These are phyloP conservation scores for Drosophila kokeensis DNA, from an alignment of 2,888 invertebrate species.

Conservation along the genomic window DNA sequence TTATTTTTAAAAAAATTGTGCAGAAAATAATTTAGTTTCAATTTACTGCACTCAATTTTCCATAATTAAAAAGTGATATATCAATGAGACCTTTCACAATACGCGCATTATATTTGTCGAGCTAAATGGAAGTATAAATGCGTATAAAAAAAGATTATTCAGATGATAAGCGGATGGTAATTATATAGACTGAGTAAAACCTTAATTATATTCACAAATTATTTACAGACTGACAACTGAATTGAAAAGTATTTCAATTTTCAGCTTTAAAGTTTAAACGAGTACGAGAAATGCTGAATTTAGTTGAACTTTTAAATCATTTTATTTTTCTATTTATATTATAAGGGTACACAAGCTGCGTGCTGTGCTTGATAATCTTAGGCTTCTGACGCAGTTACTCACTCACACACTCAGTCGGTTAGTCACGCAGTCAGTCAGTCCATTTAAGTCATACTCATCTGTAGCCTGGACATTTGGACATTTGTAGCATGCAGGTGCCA, in stretches of 20 bases:
- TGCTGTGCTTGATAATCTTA: background rate
- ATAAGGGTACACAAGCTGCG: constrained; percentile 9
- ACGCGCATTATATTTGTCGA: background rate
- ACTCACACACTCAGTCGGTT: background rate
- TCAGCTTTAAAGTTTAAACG: background rate
- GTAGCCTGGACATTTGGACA: constrained; percentile 10
- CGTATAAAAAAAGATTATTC: background rate
- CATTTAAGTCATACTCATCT: constrained; percentile 33
- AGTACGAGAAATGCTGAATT: background rate
- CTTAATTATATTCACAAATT: background rate
- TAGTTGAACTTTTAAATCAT: background rate
- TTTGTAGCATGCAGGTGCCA: constrained; percentile 34
- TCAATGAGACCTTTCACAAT: background rate
- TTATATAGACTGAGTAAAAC: background rate
- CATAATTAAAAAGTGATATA: background rate
- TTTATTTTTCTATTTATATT: background rate
- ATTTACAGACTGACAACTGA: background rate
- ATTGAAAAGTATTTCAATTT: background rate
- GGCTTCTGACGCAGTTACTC: background rate
- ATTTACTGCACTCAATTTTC: background rate
- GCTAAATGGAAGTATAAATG: background rate
- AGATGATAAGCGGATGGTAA: background rate
- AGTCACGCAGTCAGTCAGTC: constrained; percentile 16
- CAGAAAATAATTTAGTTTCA: background rate
- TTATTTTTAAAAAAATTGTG: background rate